Evolutionary conservation across 2,113 vertebrate genomes (phyloP), one percentile per base, ranked within the genome.

Genomic region (Chloroceryle aenea): DNA sequence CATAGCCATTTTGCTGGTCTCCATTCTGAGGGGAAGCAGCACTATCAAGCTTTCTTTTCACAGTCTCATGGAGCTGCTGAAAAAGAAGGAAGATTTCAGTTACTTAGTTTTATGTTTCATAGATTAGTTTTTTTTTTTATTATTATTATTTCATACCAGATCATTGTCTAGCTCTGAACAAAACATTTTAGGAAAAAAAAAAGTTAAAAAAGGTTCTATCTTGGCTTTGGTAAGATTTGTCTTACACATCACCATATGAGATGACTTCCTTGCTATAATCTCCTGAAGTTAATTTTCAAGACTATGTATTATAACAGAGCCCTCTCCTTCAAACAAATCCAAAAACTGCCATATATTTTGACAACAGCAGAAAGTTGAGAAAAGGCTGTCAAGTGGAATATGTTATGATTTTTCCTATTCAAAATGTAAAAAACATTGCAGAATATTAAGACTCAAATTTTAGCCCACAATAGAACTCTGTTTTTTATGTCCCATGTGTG

Each of bases 31-130:
- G 99, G 58, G 99, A 99, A 74, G 98, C 68, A 12, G 98, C 97
- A 9, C 96, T 99, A 87, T 99, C 99, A 25, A 99, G 95, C 94
- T 99, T 99, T 97, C 99, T 98, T 98, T 99, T 99, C 93, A 99
- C 99, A 2, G 99, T 98, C 95, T 99, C 99, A 88, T 99, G 99
- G 53, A 99, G 98, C 98, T 99, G 98, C 99, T 99, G 89, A 97
- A 47, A 34, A 66, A 48, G 74, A 80, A 40, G 4, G 6, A 55
- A 22, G 17, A 43, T 85, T 93, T 87, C 32, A 87, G 17, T 82
- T 69, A 47, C 12, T 55, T 61, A 71, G 52, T 59, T 91, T 53
- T 53, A 27, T 23, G 4, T 48, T 63, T 83, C 64, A 91, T 1
- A 84, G 9, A 80, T 71, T 7, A 47, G 23, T 32, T 84, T 58